Evolutionary conservation across 2,113 vertebrate genomes (phyloP), one percentile per base, ranked within the genome.

Genomic region (Okapia johnstoni): DNA sequence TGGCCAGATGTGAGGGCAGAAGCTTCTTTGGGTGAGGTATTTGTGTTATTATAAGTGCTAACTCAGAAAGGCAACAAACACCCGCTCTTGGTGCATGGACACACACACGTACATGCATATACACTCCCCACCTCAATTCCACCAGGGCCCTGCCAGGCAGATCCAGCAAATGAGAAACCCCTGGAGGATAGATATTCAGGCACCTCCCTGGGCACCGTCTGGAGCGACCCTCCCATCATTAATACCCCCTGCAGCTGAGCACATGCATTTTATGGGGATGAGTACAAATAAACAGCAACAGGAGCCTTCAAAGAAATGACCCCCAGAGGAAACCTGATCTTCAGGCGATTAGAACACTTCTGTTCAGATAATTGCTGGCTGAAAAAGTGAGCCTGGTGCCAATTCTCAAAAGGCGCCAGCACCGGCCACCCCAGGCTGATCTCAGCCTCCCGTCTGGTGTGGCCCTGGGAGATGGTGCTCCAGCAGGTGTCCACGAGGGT

Each of bases 301-400:
- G 92, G 90, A 85, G 84, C 85, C 85, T 66, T 54, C 77, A 85
- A 95, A 91, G 85, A 95, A 94, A 91, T 40, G 97, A 96, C 93
- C 95, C 97, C 97, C 81, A 40, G 96, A 98, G 97, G 97, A 98
- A 98, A 98, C 97, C 83, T 0, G 73, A 98, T 98, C 97, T 89
- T 61, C 66, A 1, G 91, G 86, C 97, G 97, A 98, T 98, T 96
- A 96, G 12, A 93, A 60, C 61, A 8, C 95, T 95, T 97, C 94
- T 97, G 96, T 97, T 97, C 85, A 4, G 76, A 93, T 97, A 88
- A 97, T 96, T 93, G 94, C 73, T 10, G 1, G 60, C 88, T 93
- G 88, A 87, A 93, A 79, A 7, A 2, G 46, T 14, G 63, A 97
- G 94, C 94, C 83, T 88, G 95, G 96, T 97, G 88, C 85, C 93